phyloP scores from a whole-genome alignment of 2,797 vertebrate genomes.

The Bradypus variegatus region DNA sequence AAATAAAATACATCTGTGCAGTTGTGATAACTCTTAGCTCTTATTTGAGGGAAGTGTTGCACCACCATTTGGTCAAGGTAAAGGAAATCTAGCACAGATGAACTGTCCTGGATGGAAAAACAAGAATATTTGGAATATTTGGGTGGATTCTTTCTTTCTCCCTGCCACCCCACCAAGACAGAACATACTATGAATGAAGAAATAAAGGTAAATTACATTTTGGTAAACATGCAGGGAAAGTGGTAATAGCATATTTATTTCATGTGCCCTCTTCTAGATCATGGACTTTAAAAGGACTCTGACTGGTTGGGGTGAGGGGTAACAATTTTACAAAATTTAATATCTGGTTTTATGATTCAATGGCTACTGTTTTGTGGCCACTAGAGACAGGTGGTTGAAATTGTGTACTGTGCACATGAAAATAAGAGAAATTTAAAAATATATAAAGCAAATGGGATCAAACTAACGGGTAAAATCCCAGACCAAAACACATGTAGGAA shows the following conservation, averaged over 20 bases:
- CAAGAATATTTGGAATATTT: neutral
- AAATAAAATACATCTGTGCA: neutral
- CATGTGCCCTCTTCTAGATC: neutral
- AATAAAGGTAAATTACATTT: neutral
- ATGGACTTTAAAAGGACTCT: neutral
- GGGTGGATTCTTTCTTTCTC: neutral
- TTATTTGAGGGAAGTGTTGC: neutral
- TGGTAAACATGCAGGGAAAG: neutral
- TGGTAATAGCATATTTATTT: neutral
- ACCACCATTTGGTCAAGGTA: neutral
- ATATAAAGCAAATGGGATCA: neutral
- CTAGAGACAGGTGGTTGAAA: neutral
- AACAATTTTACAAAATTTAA: slow-evolving; percentile 5
- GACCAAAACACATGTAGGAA: neutral
- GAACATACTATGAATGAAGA: neutral
- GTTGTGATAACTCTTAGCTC: neutral
- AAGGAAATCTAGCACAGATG: neutral
- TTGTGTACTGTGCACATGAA: neutral
- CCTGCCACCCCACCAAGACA: neutral
- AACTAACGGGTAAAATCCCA: neutral
- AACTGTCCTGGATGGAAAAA: neutral
- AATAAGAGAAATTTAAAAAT: slow-evolving; percentile 13
- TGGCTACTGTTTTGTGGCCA: neutral
- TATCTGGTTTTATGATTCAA: neutral
- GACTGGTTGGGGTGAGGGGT: neutral